Base-by-base conservation (phyloP, 2,888 invertebrate genomes). In the Machimus atricapillus region DNA sequence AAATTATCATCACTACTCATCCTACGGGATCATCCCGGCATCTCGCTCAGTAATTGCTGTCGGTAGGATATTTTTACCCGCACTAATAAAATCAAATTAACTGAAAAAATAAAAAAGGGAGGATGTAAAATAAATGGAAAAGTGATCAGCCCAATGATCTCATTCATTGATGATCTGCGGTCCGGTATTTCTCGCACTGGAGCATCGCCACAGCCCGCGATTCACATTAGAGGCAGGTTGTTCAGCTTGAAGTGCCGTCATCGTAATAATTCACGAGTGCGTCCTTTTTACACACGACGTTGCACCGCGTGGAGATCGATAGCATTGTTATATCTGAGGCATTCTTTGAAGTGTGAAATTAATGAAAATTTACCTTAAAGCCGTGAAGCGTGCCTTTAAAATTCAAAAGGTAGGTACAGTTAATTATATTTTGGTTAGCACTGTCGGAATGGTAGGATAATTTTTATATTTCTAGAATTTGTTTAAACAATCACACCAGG, bases 1-100 rank as follows among this genome's bases (percentile, higher is more conserved):
- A 88, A 87, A 88, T 88, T 85, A 88, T 88, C 87, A 77, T 85
- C 86, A 87, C 88, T 82, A 88, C 87, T 87, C 87, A 81, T 87
- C 87, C 88, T 81, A 31, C 85, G 43, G 23, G 74, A 74, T 46
- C 66, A 74, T 46, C 74, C 74, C 46, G 85, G 85, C 58, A 74
- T 27, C 73, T 73, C 31, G 85, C 58, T 85, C 85, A 43, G 74
- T 85, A 85, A 85, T 85, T 74, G 85, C 73, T 85, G 85, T 85
- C 85, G 85, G 85, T 85, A 85, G 85, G 74, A 85, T 85, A 74
- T 85, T 85, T 85, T 85, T 85, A 66, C 85, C 31, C 81, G 88
- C 58, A 87, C 87, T 88, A 88, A 88, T 88, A 88, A 88, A 88
- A 88, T 88, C 88, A 88, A 88, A 88, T 88, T 88, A 88, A 87